Evolutionary conservation across 1,140 invertebrate genomes (phyloP).

Genomic region (Bradysia coprophila): DNA sequence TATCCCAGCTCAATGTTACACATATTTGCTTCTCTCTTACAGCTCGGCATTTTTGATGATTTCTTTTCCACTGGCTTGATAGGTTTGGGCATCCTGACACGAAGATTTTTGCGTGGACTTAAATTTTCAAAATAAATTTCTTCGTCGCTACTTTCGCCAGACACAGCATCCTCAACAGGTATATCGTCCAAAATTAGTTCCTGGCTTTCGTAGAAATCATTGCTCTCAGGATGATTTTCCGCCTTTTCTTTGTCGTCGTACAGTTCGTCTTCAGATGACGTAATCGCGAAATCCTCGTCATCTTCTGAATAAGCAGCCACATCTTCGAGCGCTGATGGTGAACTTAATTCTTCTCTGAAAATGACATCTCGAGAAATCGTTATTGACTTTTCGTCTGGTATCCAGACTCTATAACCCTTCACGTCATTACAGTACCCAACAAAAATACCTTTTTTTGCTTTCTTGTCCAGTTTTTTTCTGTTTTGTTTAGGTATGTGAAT

Average conservation of each 20-base stretch:
- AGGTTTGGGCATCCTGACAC: background rate
- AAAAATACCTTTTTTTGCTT: conserved; percentile 9
- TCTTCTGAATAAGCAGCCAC: background rate
- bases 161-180: background rate
- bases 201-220: background rate
- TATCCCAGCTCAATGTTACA: background rate
- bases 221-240: background rate
- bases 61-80: background rate
- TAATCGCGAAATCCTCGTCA: no score
- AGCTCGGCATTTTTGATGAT: background rate
- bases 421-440: conserved; percentile 11
- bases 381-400: conserved; percentile 1
- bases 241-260: background rate
- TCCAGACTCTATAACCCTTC: conserved; percentile 9
- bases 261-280: background rate
- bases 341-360: conserved; percentile 7
- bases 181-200: background rate
- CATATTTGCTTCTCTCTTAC: background rate
- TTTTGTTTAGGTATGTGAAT: conserved; percentile 7
- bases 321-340: background rate
- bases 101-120: background rate
- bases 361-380: conserved; percentile 8
- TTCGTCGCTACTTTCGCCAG: background rate
- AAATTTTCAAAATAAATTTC: background rate
- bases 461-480: conserved; percentile 10